Base-by-base conservation (phyloP, 2,888 invertebrate genomes). In the Drosophila macrospina region DNA sequence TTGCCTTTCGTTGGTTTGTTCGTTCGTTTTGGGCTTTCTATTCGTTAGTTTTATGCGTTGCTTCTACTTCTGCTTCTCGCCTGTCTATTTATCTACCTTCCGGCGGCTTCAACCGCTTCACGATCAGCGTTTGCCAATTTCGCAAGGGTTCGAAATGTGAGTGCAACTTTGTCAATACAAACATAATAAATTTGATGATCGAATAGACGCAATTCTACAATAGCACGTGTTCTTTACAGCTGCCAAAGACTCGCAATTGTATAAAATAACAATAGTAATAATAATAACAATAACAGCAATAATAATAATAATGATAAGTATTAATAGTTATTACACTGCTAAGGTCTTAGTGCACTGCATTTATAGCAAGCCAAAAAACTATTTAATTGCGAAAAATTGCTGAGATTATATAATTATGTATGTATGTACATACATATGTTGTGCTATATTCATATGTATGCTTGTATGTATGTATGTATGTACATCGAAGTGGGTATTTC, bases 71-170 rank as follows among this genome's bases (percentile, higher is more conserved):
- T 59, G 15, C 37, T 57, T 37, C 26, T 37, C 6, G 39, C 24
- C 10, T 45, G 2, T 20, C 5, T 20, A 4, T 45, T 15, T 69
- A 52, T 45, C 60, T 50, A 55, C 62, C 59, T 83, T 86, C 85
- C 76, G 85, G 85, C 75, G 85, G 85, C 79, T 86, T 86, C 10
- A 88, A 69, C 26, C 85, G 85, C 73, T 83, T 72, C 42, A 79
- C 77, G 71, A 72, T 69, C 72, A 80, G 74, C 77, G 62, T 75
- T 73, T 69, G 87, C 69, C 77, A 79, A 85, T 77, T 79, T 86
- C 87, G 82, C 87, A 86, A 87, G 62, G 69, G 62, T 73, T 83
- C 68, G 66, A 82, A 83, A 85, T 85, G 60, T 66, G 61, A 52
- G 66, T 65, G 62, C 67, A 79, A 61, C 47, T 68, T 63, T 44